These are phyloP conservation scores for Tetropium fuscum DNA, from an alignment of 2,888 invertebrate genomes.

Conservation along the genomic window DNA sequence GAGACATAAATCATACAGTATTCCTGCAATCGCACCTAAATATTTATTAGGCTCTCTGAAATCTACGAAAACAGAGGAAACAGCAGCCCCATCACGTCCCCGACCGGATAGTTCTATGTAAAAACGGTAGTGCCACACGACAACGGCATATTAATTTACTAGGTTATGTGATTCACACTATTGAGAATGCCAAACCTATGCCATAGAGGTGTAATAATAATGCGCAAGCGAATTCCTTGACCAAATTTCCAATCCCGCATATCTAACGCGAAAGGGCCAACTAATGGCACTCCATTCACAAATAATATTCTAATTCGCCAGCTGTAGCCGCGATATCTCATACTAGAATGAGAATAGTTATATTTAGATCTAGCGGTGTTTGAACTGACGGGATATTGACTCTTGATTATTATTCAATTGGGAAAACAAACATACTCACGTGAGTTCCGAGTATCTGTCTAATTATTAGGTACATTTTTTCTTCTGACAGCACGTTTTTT, in stretches of 20 bases:
- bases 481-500: not conserved
- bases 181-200: constrained; percentile 4
- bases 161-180: constrained; percentile 16
- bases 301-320: constrained; percentile 2
- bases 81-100: constrained; percentile 28
- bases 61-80: constrained; percentile 6
- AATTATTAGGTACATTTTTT: constrained; percentile 1
- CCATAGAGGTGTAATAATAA: not conserved
- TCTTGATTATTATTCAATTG: constrained; percentile 15
- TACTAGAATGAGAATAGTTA: not conserved
- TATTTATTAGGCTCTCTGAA: not conserved
- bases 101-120: constrained; percentile 34
- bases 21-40: no score
- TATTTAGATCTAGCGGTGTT: constrained; percentile 10
- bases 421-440: constrained; percentile 13
- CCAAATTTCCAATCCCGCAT: not conserved
- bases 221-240: not conserved
- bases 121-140: constrained; percentile 29
- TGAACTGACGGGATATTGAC: constrained; percentile 4
- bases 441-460: constrained; percentile 9
- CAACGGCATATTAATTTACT: constrained; percentile 14
- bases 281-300: not conserved
- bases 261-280: not conserved
- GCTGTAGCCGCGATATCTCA: not conserved
- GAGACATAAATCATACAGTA: no score